Conservation (phyloP, 2,113 vertebrate species). For the Aspidoscelis tigris region DNA sequence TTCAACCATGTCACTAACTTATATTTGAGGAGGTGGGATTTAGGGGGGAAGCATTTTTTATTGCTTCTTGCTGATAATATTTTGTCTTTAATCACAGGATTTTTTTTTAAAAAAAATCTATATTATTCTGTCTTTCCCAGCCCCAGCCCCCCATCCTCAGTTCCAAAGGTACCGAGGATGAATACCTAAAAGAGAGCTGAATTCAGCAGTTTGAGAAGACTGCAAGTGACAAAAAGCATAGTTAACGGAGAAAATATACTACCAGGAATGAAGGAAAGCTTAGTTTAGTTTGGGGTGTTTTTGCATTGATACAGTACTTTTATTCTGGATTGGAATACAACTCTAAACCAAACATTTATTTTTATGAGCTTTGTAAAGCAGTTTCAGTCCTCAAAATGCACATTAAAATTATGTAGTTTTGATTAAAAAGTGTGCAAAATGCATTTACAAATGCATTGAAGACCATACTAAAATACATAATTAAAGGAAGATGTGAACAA, state of each 20-base stretch:
- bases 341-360: too few species aligned
- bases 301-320: too few species aligned
- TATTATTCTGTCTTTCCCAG: neutral
- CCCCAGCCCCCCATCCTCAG: neutral
- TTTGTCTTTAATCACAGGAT: conserved; percentile 47
- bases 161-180: conserved; percentile 34
- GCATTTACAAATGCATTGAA: too few species aligned
- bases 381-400: too few species aligned
- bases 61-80: conserved; percentile 63
- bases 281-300: too few species aligned
- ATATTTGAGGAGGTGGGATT: conserved; percentile 49
- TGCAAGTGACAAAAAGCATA: neutral
- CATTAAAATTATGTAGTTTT: too few species aligned
- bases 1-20: conserved; percentile 43
- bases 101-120: conserved; percentile 6
- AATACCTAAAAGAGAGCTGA: conserved; percentile 21
- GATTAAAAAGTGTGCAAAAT: too few species aligned
- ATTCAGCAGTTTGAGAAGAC: conserved; percentile 54
- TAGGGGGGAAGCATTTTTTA: conserved; percentile 57
- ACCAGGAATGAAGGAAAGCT: too few species aligned
- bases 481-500: too few species aligned
- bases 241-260: conserved; percentile 24
- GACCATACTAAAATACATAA: too few species aligned
- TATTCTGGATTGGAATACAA: too few species aligned
- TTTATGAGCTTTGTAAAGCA: too few species aligned